Conservation (phyloP, 2,888 invertebrate genomes). For the Papilio demoleus region DNA sequence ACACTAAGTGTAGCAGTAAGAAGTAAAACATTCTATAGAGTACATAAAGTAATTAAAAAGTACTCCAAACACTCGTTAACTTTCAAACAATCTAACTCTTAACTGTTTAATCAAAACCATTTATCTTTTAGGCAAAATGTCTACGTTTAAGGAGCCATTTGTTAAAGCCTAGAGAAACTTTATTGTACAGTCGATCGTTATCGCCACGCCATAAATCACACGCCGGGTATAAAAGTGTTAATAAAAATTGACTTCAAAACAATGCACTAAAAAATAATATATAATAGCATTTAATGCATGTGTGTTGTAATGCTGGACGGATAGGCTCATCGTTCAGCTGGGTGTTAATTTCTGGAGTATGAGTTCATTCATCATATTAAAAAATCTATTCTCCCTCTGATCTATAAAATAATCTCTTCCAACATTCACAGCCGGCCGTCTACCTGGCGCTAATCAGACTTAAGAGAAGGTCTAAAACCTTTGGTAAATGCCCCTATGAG, state of each 20-base stretch:
- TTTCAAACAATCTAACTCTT: constrained; percentile 32
- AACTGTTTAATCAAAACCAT: constrained; percentile 34
- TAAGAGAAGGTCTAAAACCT: too few species aligned
- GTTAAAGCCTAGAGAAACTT: constrained; percentile 33
- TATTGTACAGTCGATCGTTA: constrained; percentile 24
- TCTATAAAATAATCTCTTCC: too few species aligned
- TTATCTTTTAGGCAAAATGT: constrained; percentile 28
- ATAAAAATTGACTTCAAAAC: constrained; percentile 18
- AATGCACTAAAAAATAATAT: neutral
- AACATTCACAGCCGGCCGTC: too few species aligned
- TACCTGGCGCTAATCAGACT: too few species aligned
- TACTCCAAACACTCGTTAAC: constrained; percentile 25
- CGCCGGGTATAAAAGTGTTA: constrained; percentile 15
- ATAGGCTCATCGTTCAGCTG: too few species aligned
- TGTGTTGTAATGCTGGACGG: too few species aligned
- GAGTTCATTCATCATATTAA: too few species aligned
- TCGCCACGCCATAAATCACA: constrained; percentile 29
- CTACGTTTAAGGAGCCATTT: constrained; percentile 23
- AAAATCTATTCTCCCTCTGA: too few species aligned
- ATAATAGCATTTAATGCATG: too few species aligned
- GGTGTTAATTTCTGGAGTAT: too few species aligned
- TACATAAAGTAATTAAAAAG: constrained; percentile 20
- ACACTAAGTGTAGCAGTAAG: neutral
- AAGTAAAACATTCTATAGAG: neutral
- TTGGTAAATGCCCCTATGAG: too few species aligned